A percentile compares a stretch with the other conserved stretches of the same genome.
Conservation (phyloP, 2,888 invertebrate species). For the Archaeoteleia sp. region DNA sequence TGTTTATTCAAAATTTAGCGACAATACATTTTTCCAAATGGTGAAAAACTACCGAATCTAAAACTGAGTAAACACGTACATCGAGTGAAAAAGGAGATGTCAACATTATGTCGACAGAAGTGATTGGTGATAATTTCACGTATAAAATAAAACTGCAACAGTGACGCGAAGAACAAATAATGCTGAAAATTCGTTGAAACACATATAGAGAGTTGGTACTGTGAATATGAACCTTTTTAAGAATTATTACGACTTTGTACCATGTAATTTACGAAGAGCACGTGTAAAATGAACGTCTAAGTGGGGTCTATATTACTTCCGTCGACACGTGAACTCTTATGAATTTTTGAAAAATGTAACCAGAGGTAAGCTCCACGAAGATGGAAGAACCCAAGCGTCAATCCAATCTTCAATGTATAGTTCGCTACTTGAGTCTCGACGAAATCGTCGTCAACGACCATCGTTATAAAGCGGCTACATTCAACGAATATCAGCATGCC, state of each 20-base stretch:
- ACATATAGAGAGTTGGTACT: background rate
- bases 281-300: conserved; percentile 51
- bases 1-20: conserved; percentile 33
- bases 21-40: background rate
- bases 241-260: too few species aligned
- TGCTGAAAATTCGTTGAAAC: background rate
- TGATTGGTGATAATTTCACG: too few species aligned
- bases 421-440: conserved; percentile 38
- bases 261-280: conserved; percentile 28
- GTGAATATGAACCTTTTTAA: background rate
- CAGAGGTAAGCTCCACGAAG: conserved; percentile 35
- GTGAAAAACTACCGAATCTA: too few species aligned
- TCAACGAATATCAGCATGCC: too few species aligned
- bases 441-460: conserved; percentile 41
- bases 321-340: conserved; percentile 42
- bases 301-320: conserved; percentile 47
- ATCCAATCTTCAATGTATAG: conserved; percentile 28
- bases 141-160: conserved; percentile 1
- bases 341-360: conserved; percentile 48
- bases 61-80: too few species aligned
- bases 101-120: too few species aligned
- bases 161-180: conserved; percentile 6
- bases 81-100: too few species aligned
- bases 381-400: conserved; percentile 7
- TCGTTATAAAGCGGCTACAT: conserved; percentile 47